Base-by-base conservation (phyloP, 2,113 vertebrate genomes). In the Felis catus region DNA sequence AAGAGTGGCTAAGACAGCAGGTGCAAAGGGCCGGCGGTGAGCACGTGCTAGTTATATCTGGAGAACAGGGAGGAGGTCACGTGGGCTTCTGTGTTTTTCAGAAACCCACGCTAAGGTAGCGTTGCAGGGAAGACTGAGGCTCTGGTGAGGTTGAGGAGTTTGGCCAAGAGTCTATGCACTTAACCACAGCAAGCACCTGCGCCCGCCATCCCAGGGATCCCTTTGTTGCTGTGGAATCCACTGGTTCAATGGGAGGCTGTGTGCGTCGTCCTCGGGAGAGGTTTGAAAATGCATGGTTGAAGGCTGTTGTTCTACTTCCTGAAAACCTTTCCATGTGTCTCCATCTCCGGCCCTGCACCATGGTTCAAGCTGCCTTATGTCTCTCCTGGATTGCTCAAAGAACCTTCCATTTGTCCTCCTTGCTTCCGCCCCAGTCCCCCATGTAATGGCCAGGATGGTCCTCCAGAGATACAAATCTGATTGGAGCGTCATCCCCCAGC, bases 401-500 rank as follows among this genome's bases (percentile, higher is more conserved):
- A 70, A 45, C 21, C 33, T 36, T 61, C 21, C 18, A 1, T 14
- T 45, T 78, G 48, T 63, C 70, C 55, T 63, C 4, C 19, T n/a
- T 33, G 33, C 6, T 15, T 85, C 71, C 7, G 4, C 5, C 13
- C 21, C n/a, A 31, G 8, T 7, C 25, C 45, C 65, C 65, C 21
- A 7, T 1, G 0, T 11, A 14, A 33, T 4, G 55, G 71, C 45
- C 55, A 31, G 71, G 41, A 12, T 29, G 21, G 4, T 29, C 68
- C 36, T 11, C 5, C 12, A 63, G 83, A 88, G 78, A 71, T 27
- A 21, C 10, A 18, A 1, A 63, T 21, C 48, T 29, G 53, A 81
- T n/a, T 29, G 1, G 4, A 6, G 15, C 39, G 4, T 5, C 23
- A 0, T 1, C 13, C 2, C 11, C 5, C n/a, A 65, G 25, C 19